Conservation (phyloP, 1,140 invertebrate genomes). For the Formica exsecta region DNA sequence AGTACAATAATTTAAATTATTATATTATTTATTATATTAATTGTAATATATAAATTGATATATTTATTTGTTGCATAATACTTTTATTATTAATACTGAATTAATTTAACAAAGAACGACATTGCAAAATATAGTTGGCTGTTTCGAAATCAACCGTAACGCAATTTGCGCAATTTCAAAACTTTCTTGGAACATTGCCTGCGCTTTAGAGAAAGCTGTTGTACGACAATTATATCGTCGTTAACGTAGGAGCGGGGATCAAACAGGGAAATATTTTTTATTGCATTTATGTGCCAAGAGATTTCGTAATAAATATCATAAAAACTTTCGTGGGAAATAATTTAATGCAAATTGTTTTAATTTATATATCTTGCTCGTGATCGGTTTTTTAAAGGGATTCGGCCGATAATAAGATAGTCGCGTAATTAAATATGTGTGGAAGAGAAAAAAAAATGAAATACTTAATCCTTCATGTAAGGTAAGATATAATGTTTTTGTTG, state of each 20-base stretch:
- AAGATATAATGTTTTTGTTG: background rate
- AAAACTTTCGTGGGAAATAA: slow-evolving; percentile 20
- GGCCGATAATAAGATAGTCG: background rate
- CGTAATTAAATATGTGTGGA: background rate
- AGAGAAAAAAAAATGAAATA: background rate
- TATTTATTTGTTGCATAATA: background rate
- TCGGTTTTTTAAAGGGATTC: background rate
- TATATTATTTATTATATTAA: background rate
- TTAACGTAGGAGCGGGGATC: background rate
- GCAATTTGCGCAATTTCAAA: slow-evolving; percentile 13
- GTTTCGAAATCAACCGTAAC: background rate
- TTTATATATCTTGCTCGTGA: background rate
- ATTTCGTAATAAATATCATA: background rate
- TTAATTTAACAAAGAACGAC: slow-evolving; percentile 15
- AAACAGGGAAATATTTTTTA: background rate
- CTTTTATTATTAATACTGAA: background rate
- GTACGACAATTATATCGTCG: no score
- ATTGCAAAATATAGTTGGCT: background rate
- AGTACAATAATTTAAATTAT: no score
- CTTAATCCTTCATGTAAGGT: slow-evolving; percentile 19
- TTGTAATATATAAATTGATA: background rate
- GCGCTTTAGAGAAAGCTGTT: background rate
- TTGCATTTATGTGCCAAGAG: background rate
- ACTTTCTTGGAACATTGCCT: background rate
- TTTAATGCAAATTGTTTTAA: slow-evolving; percentile 27